Percentiles rank a stretch among this genome's conserved stretches.
These are phyloP conservation scores for Calephelis nemesis DNA, from an alignment of 1,140 invertebrate genomes.

Conservation along the genomic window DNA sequence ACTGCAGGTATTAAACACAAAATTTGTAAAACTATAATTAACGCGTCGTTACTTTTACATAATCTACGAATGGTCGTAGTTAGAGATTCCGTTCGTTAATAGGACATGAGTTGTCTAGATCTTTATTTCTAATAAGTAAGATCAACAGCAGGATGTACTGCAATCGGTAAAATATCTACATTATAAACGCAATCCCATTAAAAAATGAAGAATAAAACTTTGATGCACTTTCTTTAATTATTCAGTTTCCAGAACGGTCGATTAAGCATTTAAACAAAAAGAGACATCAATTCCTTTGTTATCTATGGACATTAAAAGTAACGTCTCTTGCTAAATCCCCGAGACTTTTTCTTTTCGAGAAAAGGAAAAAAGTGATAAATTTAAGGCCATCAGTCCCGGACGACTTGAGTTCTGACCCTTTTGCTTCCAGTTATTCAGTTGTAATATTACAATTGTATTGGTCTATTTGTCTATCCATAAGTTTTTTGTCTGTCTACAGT, in stretches of 20 bases:
- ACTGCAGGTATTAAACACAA: no score
- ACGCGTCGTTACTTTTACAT: no score
- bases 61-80: no score
- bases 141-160: no score
- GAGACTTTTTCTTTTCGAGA: conserved; percentile 16
- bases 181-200: neutral
- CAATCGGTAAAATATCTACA: no score
- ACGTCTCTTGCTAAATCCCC: conserved; percentile 33
- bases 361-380: conserved; percentile 42
- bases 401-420: conserved; percentile 31
- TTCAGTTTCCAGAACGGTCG: conserved; percentile 6
- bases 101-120: no score
- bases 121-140: no score
- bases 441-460: no score
- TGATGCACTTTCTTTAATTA: conserved; percentile 8
- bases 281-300: conserved; percentile 37
- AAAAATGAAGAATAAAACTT: neutral
- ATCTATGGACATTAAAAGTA: conserved; percentile 41
- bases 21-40: no score
- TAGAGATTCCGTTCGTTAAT: no score
- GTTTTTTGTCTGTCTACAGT: no score
- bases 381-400: conserved; percentile 37
- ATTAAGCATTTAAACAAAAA: conserved; percentile 26
- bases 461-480: no score
- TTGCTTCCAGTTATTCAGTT: conserved; percentile 2